Conservation (phyloP, 2,113 vertebrate species). For the Axis porcinus region DNA sequence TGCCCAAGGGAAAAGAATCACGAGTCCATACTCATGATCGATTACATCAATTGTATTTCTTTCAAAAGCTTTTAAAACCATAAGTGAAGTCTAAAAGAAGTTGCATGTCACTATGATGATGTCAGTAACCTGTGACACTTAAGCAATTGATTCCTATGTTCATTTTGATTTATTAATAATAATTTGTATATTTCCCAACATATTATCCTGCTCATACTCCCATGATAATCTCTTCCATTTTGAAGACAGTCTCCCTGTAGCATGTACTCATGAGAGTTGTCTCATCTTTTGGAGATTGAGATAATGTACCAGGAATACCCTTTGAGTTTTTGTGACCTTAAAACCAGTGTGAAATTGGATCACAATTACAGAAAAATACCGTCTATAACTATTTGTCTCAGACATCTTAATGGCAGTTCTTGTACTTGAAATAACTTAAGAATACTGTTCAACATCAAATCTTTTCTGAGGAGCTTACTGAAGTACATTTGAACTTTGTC, state of each 20-base stretch:
- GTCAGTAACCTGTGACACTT: constrained; percentile 34
- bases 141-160: constrained; percentile 53
- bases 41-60: constrained; percentile 32
- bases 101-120: constrained; percentile 42
- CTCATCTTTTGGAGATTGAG: constrained; percentile 57
- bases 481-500: constrained; percentile 52
- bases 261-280: constrained; percentile 22
- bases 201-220: constrained; percentile 58
- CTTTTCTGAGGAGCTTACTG: constrained; percentile 38
- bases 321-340: constrained; percentile 62
- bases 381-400: constrained; percentile 51
- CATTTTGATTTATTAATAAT: constrained; percentile 59
- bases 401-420: constrained; percentile 57
- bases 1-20: constrained; percentile 25
- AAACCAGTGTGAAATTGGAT: constrained; percentile 63
- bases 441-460: constrained; percentile 43
- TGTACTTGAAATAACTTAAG: constrained; percentile 70
- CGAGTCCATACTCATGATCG: not conserved
- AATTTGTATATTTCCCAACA: constrained; percentile 57
- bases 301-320: constrained; percentile 12
- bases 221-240: constrained; percentile 61
- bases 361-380: constrained; percentile 69
- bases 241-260: constrained; percentile 65
- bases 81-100: constrained; percentile 37
- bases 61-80: constrained; percentile 48